Conservation (phyloP, 2,797 vertebrate genomes). For the Enteromius trimaculatus region DNA sequence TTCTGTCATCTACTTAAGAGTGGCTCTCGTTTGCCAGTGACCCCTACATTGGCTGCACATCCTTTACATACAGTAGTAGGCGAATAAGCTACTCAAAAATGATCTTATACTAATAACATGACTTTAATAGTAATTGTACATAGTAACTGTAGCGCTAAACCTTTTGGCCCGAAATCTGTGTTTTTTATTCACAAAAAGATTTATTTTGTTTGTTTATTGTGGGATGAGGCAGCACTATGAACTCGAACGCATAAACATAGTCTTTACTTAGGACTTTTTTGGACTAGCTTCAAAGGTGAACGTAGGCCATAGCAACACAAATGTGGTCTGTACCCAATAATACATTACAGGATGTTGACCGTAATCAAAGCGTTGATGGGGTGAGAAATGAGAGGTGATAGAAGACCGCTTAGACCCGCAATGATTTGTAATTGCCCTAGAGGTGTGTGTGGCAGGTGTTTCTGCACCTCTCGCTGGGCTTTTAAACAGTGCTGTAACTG, state of each 20-base stretch:
- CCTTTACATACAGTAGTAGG: neutral
- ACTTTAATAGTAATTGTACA: neutral
- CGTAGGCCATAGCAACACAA: neutral
- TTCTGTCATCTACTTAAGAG: slow-evolving; percentile 63
- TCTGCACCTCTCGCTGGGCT: slow-evolving; percentile 46
- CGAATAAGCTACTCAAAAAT: neutral
- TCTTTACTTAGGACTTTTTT: neutral
- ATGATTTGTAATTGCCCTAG: slow-evolving; percentile 61
- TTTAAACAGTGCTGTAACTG: slow-evolving; percentile 44
- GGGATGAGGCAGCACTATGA: neutral
- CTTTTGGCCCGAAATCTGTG: neutral
- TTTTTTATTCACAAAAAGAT: neutral
- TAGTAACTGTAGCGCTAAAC: neutral
- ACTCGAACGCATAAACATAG: neutral
- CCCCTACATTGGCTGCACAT: neutral
- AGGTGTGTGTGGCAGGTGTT: slow-evolving; percentile 63
- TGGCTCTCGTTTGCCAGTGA: neutral
- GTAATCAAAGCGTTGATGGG: neutral
- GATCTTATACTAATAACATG: neutral
- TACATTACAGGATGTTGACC: neutral
- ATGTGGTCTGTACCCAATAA: neutral
- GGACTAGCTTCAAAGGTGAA: neutral
- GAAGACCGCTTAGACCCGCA: neutral
- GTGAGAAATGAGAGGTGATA: neutral
- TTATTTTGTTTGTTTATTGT: neutral